Conservation (phyloP, 64 coral and sea anemone species). For the Pocillopora damicornis region DNA sequence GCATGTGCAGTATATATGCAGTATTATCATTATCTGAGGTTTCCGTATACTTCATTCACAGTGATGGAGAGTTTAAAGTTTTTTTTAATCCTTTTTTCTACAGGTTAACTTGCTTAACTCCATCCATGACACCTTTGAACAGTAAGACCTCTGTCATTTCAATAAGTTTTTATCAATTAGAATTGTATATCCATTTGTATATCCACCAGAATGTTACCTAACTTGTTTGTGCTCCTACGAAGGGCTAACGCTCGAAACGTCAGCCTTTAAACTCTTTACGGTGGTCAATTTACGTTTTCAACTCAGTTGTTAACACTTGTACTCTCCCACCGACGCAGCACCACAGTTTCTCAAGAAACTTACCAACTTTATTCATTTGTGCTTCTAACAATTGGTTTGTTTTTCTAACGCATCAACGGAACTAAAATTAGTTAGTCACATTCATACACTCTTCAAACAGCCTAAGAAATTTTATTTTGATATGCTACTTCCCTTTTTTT, state of each 20-base stretch:
- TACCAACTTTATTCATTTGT: too few species aligned
- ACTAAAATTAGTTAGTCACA: not conserved
- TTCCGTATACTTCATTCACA: too few species aligned
- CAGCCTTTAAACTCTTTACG: too few species aligned
- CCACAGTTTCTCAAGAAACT: too few species aligned
- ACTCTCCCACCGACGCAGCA: too few species aligned
- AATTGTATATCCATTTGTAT: not conserved
- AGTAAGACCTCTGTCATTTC: slow-evolving; percentile 58
- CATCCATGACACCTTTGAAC: slow-evolving; percentile 95
- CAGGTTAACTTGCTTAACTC: slow-evolving; percentile 95
- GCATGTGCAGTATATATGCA: too few species aligned
- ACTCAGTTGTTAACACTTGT: too few species aligned
- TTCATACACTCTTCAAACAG: not conserved
- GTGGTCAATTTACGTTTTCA: too few species aligned
- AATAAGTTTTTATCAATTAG: not conserved
- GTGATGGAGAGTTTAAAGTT: not conserved
- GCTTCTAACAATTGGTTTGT: not conserved
- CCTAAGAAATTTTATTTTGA: not conserved
- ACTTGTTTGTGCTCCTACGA: too few species aligned
- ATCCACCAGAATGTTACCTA: not conserved
- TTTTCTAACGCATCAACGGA: not conserved
- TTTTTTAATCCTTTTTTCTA: not conserved
- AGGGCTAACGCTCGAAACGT: too few species aligned
- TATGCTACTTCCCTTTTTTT: not conserved
- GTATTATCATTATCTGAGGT: too few species aligned